A percentile compares a stretch with the other conserved stretches of the same genome.
phyloP scores from a whole-genome alignment of 2,113 vertebrate genomes.

The Myotis yumanensis region DNA sequence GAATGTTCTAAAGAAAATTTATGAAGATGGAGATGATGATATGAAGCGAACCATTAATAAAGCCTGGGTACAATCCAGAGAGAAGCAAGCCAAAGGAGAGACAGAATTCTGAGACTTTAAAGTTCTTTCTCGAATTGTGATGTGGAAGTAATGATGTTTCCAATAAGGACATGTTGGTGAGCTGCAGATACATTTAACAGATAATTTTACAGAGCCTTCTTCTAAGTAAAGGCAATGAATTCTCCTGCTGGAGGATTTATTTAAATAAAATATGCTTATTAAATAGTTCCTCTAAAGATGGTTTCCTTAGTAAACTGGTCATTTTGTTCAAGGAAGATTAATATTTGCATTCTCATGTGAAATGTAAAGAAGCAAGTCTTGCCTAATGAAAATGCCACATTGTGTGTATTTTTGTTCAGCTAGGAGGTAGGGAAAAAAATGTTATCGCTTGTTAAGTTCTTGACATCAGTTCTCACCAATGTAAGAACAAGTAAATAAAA shows the following conservation, averaged over 20 bases:
- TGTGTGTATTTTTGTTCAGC: conserved; percentile 49
- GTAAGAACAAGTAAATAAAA: conserved; percentile 55
- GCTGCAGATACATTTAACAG: conserved; percentile 70
- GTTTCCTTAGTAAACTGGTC: conserved; percentile 49
- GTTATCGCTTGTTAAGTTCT: conserved; percentile 16
- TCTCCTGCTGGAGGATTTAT: conserved; percentile 82
- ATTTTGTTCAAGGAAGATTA: conserved; percentile 42
- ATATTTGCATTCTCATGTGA: not conserved
- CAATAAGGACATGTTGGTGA: conserved; percentile 73
- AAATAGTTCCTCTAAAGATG: conserved; percentile 58
- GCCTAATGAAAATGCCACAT: conserved; percentile 30
- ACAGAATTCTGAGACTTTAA: conserved; percentile 88
- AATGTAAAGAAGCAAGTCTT: conserved; percentile 43
- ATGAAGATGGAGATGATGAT: conserved; percentile 96
- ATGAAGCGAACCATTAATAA: conserved; percentile 99
- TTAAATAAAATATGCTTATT: conserved; percentile 83
- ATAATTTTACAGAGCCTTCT: conserved; percentile 79
- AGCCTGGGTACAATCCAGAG: conserved; percentile 97
- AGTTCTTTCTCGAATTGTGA: conserved; percentile 59
- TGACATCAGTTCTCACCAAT: not conserved
- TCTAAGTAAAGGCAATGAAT: conserved; percentile 78
- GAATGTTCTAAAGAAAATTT: conserved; percentile 97
- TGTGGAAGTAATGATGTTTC: conserved; percentile 75
- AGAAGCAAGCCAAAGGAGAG: conserved; percentile 93
- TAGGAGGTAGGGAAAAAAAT: not conserved